Evolutionary conservation across 1,140 invertebrate species (phyloP).

Genomic region (Drosophila bocqueti): DNA sequence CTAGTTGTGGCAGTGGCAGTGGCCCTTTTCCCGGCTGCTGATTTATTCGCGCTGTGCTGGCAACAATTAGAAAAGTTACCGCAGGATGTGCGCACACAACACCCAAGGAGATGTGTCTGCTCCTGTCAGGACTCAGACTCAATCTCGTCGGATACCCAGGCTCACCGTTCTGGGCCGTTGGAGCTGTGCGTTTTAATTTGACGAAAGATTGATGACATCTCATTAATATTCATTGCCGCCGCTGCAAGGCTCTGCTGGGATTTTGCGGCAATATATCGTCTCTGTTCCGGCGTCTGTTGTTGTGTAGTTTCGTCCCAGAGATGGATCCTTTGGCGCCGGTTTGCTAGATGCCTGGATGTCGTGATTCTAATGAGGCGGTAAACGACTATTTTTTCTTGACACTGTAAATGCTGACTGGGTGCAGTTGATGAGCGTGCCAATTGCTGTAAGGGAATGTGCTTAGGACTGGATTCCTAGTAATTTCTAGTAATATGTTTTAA

Average conservation of each 20-base stretch:
- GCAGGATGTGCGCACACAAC: conserved; percentile 65
- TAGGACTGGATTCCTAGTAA: not conserved
- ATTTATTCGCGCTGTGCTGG: conserved; percentile 82
- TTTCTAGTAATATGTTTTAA: too few relatives aligned
- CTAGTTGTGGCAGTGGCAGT: conserved; percentile 21
- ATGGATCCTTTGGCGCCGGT: conserved; percentile 26
- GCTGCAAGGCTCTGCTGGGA: conserved; percentile 68
- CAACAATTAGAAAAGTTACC: conserved; percentile 85
- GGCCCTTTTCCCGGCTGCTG: conserved; percentile 62
- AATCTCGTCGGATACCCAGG: conserved; percentile 17
- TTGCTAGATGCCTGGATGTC: conserved; percentile 28
- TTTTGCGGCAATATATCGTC: conserved; percentile 68
- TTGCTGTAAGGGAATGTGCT: conserved; percentile 13
- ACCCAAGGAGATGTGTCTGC: conserved; percentile 27
- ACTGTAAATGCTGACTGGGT: conserved; percentile 13
- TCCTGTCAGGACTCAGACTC: conserved; percentile 23
- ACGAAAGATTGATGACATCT: conserved; percentile 84
- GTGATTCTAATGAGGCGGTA: conserved; percentile 73
- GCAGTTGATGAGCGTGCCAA: conserved; percentile 9
- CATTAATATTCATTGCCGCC: conserved; percentile 84
- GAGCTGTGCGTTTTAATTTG: conserved; percentile 81
- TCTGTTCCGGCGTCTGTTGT: conserved; percentile 57
- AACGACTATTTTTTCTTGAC: conserved; percentile 49
- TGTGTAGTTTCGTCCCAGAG: conserved; percentile 7
- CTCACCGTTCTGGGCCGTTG: conserved; percentile 52